phyloP scores from a whole-genome alignment of 2,113 vertebrate genomes.

The Cettia cetti region DNA sequence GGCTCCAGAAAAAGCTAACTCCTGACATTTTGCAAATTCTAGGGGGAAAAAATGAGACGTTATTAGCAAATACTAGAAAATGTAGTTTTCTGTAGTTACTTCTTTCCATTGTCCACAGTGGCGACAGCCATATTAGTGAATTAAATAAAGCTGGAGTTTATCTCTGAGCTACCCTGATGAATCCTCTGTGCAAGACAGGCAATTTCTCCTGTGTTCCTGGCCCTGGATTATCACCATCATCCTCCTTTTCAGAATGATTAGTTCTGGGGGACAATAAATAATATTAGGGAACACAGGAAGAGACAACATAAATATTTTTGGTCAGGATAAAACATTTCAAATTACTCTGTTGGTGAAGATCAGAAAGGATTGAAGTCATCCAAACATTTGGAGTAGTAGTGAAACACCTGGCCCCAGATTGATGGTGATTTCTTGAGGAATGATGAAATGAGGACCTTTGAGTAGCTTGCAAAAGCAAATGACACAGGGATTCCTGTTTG shows the following conservation, averaged over 20 bases:
- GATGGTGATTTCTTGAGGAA: neutral
- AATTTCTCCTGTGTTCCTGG: neutral
- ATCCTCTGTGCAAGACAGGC: neutral
- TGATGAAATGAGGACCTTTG: neutral
- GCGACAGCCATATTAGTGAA: neutral
- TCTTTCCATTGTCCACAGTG: neutral
- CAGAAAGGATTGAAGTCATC: neutral
- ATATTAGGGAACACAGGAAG: neutral
- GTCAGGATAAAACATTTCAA: neutral
- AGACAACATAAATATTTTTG: neutral
- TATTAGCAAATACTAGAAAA: neutral
- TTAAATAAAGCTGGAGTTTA: neutral
- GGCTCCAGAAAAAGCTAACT: neutral
- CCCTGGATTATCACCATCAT: neutral
- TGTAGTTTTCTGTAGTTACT: neutral
- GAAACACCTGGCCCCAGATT: neutral
- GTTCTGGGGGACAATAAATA: neutral
- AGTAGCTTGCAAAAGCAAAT: neutral
- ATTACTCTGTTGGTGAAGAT: neutral
- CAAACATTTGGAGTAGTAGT: neutral
- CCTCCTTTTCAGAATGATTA: neutral
- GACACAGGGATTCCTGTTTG: neutral
- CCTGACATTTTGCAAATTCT: neutral
- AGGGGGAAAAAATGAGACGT: accelerated
- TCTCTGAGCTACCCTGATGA: neutral